Evolutionary conservation across 2,113 vertebrate species (phyloP).

Genomic region (Toxostoma redivivum): DNA sequence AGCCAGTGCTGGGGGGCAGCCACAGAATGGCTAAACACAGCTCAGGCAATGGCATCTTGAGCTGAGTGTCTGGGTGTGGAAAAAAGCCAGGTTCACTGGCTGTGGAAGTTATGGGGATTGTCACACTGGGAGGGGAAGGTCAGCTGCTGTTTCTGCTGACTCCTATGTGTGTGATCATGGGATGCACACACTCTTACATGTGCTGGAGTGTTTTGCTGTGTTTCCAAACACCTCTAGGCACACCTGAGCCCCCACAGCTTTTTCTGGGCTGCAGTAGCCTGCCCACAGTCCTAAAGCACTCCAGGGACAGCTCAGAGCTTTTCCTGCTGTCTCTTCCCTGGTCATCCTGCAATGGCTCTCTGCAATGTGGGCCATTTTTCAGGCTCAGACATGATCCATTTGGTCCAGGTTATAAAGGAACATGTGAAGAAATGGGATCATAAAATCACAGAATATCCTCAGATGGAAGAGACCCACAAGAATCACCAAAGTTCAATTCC

Average conservation of each 20-base stretch:
- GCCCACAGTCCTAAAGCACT: not conserved
- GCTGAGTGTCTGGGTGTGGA: not conserved
- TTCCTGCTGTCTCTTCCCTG: not conserved
- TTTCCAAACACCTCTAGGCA: not conserved
- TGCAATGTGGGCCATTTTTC: too few species aligned
- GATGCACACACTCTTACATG: rapidly evolving
- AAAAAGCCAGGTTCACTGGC: not conserved
- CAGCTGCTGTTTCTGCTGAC: not conserved
- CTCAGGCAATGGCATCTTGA: not conserved
- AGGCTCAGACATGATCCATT: rapidly evolving
- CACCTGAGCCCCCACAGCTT: not conserved
- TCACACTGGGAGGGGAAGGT: not conserved
- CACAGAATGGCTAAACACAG: not conserved
- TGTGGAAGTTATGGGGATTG: not conserved
- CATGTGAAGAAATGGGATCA: not conserved
- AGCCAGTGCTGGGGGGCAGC: not conserved
- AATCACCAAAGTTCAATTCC: not conserved
- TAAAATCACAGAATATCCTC: not conserved
- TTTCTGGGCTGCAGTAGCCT: not conserved
- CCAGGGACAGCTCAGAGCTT: not conserved
- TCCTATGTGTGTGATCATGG: not conserved
- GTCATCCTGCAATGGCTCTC: not conserved
- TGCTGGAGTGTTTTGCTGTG: not conserved
- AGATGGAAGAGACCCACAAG: not conserved
- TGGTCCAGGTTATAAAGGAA: not conserved